Conservation (phyloP, 2,797 vertebrate genomes). For the Gallirallus australis region DNA sequence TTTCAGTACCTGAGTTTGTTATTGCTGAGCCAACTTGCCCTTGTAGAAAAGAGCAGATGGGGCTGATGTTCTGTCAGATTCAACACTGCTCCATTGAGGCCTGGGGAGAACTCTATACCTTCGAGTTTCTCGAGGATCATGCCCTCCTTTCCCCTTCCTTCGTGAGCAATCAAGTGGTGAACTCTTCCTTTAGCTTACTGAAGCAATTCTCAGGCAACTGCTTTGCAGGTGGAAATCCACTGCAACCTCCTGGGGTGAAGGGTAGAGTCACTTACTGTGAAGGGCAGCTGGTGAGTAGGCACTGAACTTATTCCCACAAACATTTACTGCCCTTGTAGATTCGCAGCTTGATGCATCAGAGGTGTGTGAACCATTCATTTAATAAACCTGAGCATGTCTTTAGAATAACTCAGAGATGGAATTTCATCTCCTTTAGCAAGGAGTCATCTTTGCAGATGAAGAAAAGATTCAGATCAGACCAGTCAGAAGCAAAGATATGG, state of each 20-base stretch:
- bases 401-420: slow-evolving; percentile 21
- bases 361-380: accelerated
- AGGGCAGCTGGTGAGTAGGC: slow-evolving; percentile 72
- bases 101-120: slow-evolving; percentile 12
- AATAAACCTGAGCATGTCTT: not conserved
- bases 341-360: not conserved
- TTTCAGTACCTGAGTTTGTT: slow-evolving; percentile 44
- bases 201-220: slow-evolving; percentile 42
- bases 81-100: slow-evolving; percentile 39
- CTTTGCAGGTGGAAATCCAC: slow-evolving; percentile 23
- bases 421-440: slow-evolving; percentile 64
- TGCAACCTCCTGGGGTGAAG: not conserved
- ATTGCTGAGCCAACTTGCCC: slow-evolving; percentile 51
- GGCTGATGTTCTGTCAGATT: not conserved
- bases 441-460: not conserved
- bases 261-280: slow-evolving; percentile 64
- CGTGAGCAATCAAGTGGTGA: slow-evolving; percentile 32
- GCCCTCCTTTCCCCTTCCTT: slow-evolving; percentile 45
- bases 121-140: slow-evolving; percentile 28
- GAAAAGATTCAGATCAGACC: slow-evolving; percentile 55
- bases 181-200: slow-evolving; percentile 44
- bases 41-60: not conserved
- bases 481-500: slow-evolving; percentile 27
- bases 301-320: not conserved
- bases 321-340: not conserved